These are phyloP conservation scores for Heteromormyrus szaboi DNA, from an alignment of 2,797 vertebrate species.

Conservation along the genomic window DNA sequence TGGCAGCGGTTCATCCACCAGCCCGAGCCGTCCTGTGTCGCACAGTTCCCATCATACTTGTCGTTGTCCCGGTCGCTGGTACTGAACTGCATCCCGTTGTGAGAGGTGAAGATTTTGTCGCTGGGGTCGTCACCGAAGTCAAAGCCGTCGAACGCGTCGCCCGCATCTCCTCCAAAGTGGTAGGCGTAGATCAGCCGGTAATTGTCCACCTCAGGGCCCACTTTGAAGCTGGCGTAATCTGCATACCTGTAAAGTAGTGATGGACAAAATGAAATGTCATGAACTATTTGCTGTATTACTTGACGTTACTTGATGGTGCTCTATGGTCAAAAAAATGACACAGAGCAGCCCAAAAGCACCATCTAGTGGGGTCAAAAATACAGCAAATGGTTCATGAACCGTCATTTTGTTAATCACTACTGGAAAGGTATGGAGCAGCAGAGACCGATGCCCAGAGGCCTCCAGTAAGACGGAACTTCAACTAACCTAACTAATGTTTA, in stretches of 20 bases:
- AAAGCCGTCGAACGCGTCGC: slow-evolving; percentile 83
- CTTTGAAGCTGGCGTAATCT: slow-evolving; percentile 77
- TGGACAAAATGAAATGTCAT: neutral
- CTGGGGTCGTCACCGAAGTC: slow-evolving; percentile 78
- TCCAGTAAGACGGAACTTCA: neutral
- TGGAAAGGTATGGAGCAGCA: neutral
- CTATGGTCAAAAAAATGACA: neutral
- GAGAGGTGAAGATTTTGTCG: slow-evolving; percentile 79
- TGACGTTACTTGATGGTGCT: neutral
- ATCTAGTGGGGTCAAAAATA: neutral
- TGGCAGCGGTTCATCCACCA: slow-evolving; percentile 99
- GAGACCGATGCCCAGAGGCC: neutral
- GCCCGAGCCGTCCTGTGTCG: slow-evolving; percentile 81
- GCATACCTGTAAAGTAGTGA: slow-evolving; percentile 64
- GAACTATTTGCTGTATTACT: neutral
- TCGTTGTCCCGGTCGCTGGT: slow-evolving; percentile 86
- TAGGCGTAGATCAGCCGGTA: slow-evolving; percentile 81
- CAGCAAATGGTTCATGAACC: neutral
- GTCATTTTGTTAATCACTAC: neutral
- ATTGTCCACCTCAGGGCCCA: slow-evolving; percentile 71
- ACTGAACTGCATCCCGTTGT: slow-evolving; percentile 91
- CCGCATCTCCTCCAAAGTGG: slow-evolving; percentile 77
- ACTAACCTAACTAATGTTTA: neutral
- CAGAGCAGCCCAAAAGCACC: neutral
- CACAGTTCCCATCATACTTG: slow-evolving; percentile 78